Base-by-base conservation (phyloP, 2,797 vertebrate species). In the Vireo griseus region DNA sequence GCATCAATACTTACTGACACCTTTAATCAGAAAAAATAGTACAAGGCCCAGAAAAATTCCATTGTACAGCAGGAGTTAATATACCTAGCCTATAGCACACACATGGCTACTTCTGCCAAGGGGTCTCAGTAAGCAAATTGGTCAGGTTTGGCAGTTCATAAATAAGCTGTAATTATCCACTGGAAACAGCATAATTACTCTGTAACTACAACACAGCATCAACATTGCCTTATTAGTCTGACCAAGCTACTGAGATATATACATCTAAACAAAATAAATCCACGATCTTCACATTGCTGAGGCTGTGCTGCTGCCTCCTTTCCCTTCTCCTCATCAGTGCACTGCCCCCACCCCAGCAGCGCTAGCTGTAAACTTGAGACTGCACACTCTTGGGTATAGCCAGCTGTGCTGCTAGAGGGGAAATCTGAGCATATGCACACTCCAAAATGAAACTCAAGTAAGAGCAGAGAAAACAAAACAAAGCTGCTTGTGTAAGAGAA, bases 381-480 rank as follows among this genome's bases (percentile, higher is more conserved):
- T 86, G 84, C 65, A 55, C 55, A 63, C 78, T 33, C 86, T 33
- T 72, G 94, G 68, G 87, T 77, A 80, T 26, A 83, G 74, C 63
- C 84, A 95, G 86, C 81, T 88, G 91, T 71, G 89, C 69, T 77
- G 65, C 1, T 14, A 52, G 84, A 80, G 42, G 78, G 65, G 88
- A 85, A 88, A 92, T 71, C 12, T 57, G 84, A 87, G 87, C 10
- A 1, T 18, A 69, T 24, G 44, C 66, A 79, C 67, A 24, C 78
- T 71, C 61, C 48, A 63, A 86, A 86, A 80, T 35, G 44, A 80
- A 91, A 94, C 76, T 92, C 82, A 59, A 95, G 55, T 72, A 82
- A 93, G 84, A 94, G 78, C 68, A 89, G 67, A 91, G 74, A 92
- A 86, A 94, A 74, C 8, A 42, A 90, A 95, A 90, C 72, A 87